Evolutionary conservation across 2,113 vertebrate genomes (phyloP), one percentile per base, ranked within the genome.

Genomic region (Anas platyrhynchos): DNA sequence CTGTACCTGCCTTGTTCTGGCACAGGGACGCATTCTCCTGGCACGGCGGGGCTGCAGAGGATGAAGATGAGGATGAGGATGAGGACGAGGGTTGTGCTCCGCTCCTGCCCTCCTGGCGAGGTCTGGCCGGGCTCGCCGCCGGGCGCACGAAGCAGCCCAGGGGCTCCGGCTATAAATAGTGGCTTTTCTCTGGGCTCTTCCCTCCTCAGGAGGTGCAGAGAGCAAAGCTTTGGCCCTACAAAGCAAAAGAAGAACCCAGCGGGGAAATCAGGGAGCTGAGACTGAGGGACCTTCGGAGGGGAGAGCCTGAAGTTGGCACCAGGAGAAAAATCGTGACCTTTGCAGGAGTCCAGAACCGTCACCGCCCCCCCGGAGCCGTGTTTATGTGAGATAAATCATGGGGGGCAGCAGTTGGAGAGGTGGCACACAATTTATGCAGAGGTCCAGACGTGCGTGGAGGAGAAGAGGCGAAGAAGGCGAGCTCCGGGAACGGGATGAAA

Each of bases 261-360:
- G 2, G 76, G 15, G 11, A 2, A 1, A 6, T 2, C 34, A 34
- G 34, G 7, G 17, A 7, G 13, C 15, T 18, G 32, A 0, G 17
- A 44, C 50, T 25, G 36, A 67, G 3, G 0, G 26, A 12, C 43
- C 56, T 41, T 27, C 5, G 16, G 66, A 68, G 29, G 54, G 31
- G 23, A 85, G 55, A 83, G 50, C 68, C 66, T 62, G 52, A 36
- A 43, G 76, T 50, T 88, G 88, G 95, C 68, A 16, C 80, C 69
- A 92, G 95, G 62, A 95, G 91, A 63, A 72, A 65, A n/a, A 16
- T 3, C 31, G 0, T 94, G 93, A 94, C 89, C 95, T 94, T 89
- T 91, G 84, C 54, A 43, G 73, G 41, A 6, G 44, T 83, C 82
- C 36, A 3, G 52, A 38, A 4, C 26, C 14, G 88, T 8, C 44